Evolutionary conservation across 2,113 vertebrate species (phyloP).

Genomic region (Gnathonemus longibarbis): DNA sequence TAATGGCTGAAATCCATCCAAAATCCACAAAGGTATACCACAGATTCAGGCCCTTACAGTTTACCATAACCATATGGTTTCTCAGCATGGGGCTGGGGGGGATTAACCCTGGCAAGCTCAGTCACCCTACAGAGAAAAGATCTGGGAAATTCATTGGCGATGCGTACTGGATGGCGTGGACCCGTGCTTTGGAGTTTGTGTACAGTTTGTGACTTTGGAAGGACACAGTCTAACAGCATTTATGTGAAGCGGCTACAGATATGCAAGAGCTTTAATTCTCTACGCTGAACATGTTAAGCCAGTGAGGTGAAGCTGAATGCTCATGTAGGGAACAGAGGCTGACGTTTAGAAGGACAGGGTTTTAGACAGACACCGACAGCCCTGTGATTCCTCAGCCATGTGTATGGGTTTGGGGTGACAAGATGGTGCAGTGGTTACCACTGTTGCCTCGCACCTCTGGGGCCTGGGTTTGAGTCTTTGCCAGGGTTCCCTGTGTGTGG

Average conservation of each 20-base stretch:
- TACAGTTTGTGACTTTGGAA: background rate
- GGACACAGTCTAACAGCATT: background rate
- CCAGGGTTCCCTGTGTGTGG: too few relatives aligned
- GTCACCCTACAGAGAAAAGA: slow-evolving; percentile 21
- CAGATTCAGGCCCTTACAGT: background rate
- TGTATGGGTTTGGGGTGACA: background rate
- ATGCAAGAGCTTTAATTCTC: background rate
- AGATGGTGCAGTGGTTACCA: too few relatives aligned
- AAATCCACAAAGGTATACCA: background rate
- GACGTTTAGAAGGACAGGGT: background rate
- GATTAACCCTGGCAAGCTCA: slow-evolving; percentile 17
- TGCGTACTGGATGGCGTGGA: background rate
- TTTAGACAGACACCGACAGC: background rate
- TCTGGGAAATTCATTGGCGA: background rate
- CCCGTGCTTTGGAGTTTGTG: background rate
- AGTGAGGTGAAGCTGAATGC: background rate
- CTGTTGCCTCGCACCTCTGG: too few relatives aligned
- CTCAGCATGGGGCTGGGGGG: slow-evolving; percentile 24
- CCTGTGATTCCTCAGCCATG: background rate
- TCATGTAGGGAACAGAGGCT: background rate
- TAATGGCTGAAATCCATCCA: background rate
- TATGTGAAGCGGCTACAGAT: background rate
- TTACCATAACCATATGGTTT: slow-evolving; percentile 36
- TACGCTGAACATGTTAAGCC: background rate
- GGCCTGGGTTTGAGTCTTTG: too few relatives aligned